These are phyloP conservation scores for Papilio machaon DNA, from an alignment of 1,140 invertebrate species.

Conservation along the genomic window DNA sequence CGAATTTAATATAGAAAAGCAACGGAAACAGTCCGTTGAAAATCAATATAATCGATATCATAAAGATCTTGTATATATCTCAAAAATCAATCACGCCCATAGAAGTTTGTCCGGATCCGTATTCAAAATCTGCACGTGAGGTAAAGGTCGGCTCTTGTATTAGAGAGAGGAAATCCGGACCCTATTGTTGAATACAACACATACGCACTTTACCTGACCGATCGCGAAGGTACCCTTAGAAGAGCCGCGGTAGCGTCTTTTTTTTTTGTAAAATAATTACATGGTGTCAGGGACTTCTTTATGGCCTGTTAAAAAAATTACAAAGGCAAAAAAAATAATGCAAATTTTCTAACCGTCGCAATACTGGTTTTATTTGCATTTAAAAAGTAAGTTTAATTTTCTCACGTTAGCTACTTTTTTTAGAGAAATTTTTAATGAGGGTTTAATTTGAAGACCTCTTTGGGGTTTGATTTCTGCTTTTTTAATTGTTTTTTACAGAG, in stretches of 20 bases:
- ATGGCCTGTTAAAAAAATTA: constrained; percentile 44
- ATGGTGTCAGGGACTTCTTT: constrained; percentile 61
- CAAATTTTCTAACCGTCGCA: constrained; percentile 76
- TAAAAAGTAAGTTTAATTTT: constrained; percentile 73
- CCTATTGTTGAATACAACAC: constrained; percentile 72
- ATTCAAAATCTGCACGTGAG: constrained; percentile 80
- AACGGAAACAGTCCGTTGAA: constrained; percentile 53
- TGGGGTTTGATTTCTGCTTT: constrained; percentile 77
- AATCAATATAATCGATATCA: constrained; percentile 61
- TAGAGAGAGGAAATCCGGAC: constrained; percentile 80
- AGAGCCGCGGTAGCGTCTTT: constrained; percentile 57
- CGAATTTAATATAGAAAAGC: constrained; percentile 38
- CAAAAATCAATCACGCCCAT: constrained; percentile 79
- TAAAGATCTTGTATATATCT: constrained; percentile 68
- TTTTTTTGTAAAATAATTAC: constrained; percentile 75
- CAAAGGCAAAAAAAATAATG: constrained; percentile 62
- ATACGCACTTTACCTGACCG: constrained; percentile 78
- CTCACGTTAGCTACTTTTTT: constrained; percentile 76
- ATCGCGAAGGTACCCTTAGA: constrained; percentile 63
- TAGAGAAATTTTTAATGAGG: constrained; percentile 78
- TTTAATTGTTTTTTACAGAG: constrained; percentile 54
- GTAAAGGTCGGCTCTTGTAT: constrained; percentile 73
- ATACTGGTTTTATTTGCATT: constrained; percentile 58
- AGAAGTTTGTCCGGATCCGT: constrained; percentile 67
- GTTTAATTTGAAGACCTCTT: constrained; percentile 81